A percentile compares a stretch with the other conserved stretches of the same genome.
Evolutionary conservation across 2,797 vertebrate species (phyloP).

Genomic region (Gallinago nigripennis): DNA sequence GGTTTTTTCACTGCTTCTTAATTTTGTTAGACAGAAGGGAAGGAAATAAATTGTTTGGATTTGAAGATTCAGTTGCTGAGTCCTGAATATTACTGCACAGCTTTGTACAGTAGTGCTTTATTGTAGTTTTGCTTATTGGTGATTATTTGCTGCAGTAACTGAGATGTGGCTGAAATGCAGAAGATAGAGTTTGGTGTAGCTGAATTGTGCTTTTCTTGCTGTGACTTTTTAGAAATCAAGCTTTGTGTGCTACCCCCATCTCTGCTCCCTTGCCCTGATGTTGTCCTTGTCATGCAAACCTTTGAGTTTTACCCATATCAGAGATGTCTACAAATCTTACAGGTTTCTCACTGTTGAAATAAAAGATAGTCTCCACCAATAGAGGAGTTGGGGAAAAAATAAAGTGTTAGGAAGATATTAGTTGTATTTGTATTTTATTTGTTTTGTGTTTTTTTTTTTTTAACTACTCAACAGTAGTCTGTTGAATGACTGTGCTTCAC

Average conservation of each 20-base stretch:
- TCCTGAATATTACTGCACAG: neutral
- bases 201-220: neutral
- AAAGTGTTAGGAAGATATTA: neutral
- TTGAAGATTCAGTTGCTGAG: neutral
- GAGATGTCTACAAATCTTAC: neutral
- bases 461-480: neutral
- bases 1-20: rapidly evolving
- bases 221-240: neutral
- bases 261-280: neutral
- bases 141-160: neutral
- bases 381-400: neutral
- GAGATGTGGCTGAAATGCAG: neutral
- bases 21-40: neutral
- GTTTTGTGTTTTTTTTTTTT: too few relatives aligned
- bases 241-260: neutral
- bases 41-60: neutral
- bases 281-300: neutral
- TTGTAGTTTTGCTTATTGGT: neutral
- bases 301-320: neutral
- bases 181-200: neutral
- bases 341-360: neutral
- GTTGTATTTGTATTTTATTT: neutral
- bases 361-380: neutral
- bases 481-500: neutral
- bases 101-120: neutral